Conservation (phyloP, 2,113 vertebrate genomes). For the Chloropsis cyanopogon region DNA sequence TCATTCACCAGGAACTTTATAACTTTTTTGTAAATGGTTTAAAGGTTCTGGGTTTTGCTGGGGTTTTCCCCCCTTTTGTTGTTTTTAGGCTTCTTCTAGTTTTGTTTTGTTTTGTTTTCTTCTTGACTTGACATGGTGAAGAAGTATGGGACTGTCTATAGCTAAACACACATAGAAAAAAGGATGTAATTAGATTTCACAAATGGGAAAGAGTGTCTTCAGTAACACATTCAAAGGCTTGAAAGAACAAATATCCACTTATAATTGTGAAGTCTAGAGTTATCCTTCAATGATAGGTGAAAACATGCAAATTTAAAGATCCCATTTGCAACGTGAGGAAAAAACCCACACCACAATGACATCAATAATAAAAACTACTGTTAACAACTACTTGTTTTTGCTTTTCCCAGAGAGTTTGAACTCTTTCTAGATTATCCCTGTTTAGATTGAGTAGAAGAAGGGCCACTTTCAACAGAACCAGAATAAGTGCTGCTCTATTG, state of each 20-base stretch:
- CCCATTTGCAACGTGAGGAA: neutral
- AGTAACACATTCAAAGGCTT: neutral
- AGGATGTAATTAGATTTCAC: neutral
- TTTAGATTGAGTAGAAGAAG: accelerated
- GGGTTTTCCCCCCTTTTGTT: neutral
- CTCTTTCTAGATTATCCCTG: neutral
- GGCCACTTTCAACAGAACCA: accelerated
- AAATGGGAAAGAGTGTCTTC: neutral
- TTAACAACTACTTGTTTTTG: neutral
- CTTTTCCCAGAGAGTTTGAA: neutral
- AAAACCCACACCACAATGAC: neutral
- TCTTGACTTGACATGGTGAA: neutral
- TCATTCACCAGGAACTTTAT: neutral
- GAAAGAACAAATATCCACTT: neutral
- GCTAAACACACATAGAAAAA: neutral
- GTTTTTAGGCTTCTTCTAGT: neutral
- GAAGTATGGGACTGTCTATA: neutral
- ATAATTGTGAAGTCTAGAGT: neutral
- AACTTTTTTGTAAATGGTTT: neutral
- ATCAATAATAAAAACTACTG: neutral
- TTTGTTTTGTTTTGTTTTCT: neutral
- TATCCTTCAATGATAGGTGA: neutral
- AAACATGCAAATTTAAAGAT: neutral
- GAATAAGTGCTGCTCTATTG: neutral
- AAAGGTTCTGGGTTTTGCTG: neutral